A percentile compares a stretch with the other conserved stretches of the same genome.
Conservation (phyloP, 2,113 vertebrate species). For the Diphyllodes magnificus region DNA sequence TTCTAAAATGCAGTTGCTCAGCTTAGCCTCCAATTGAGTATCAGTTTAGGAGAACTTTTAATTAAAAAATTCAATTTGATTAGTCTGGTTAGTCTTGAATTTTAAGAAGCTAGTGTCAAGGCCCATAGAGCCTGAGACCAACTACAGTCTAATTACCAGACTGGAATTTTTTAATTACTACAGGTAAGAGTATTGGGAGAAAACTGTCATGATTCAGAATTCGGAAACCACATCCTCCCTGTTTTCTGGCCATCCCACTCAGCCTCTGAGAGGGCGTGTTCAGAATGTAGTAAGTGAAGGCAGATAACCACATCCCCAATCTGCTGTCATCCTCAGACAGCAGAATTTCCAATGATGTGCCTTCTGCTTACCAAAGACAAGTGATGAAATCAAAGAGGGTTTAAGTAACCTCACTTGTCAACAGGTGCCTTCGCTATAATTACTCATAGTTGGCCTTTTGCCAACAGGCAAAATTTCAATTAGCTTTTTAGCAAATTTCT, state of each 20-base stretch:
- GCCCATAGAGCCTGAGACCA: not conserved
- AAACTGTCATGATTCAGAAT: conserved; percentile 39
- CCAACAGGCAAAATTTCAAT: not conserved
- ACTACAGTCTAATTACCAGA: not conserved
- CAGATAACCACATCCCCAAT: conserved; percentile 20
- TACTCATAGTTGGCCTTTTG: not conserved
- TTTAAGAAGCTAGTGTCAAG: not conserved
- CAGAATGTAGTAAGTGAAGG: not conserved
- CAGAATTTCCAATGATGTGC: conserved; percentile 22
- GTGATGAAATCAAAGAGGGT: conserved; percentile 12
- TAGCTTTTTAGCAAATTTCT: not conserved
- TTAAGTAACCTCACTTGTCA: not conserved
- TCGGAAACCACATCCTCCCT: conserved; percentile 54
- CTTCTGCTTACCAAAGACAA: conserved; percentile 31
- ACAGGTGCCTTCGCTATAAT: not conserved
- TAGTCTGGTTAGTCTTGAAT: conserved; percentile 6
- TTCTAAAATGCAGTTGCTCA: not conserved
- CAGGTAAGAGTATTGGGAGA: not conserved
- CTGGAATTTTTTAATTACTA: conserved; percentile 35
- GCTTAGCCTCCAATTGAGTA: not conserved
- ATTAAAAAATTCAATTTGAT: conserved; percentile 23
- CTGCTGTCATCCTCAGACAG: not conserved
- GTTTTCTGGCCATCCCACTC: conserved; percentile 27
- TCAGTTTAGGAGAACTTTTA: not conserved
- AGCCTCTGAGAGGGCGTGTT: conserved; percentile 10